phyloP scores from a whole-genome alignment of 2,113 vertebrate species.

The Sapajus apella region DNA sequence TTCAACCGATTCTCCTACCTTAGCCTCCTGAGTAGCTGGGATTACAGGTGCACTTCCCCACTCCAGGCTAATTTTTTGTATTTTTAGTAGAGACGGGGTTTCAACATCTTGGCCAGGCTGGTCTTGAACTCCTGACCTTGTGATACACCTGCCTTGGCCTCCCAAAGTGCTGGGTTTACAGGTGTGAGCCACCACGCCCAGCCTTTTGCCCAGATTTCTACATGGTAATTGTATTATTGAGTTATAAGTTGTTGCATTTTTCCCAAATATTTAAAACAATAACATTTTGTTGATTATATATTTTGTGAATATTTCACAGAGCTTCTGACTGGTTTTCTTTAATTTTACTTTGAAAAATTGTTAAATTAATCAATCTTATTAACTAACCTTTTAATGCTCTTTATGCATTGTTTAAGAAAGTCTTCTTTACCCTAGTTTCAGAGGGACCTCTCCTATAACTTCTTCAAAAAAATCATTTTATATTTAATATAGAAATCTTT shows the following conservation, averaged over 20 bases:
- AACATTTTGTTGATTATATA: neutral
- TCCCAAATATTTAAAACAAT: neutral
- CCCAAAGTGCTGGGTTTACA: no score
- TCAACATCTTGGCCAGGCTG: no score
- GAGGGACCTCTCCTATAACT: neutral
- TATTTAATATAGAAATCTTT: neutral
- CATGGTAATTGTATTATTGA: neutral
- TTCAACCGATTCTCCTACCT: no score
- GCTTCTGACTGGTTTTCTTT: neutral
- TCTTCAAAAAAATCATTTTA: neutral
- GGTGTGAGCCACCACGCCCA: no score
- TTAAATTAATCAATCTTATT: neutral
- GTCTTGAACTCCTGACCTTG: no score
- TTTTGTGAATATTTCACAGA: neutral
- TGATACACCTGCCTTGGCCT: no score
- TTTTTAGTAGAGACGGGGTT: no score
- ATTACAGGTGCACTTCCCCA: no score
- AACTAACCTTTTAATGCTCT: neutral
- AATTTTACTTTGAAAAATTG: neutral
- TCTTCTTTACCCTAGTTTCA: neutral
- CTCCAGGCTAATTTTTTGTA: no score
- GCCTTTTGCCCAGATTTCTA: neutral
- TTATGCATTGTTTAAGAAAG: neutral
- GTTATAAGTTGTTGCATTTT: neutral
- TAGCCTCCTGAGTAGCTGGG: no score